These are phyloP conservation scores for Bombus pyrosoma DNA, from an alignment of 1,140 invertebrate species.

Conservation along the genomic window DNA sequence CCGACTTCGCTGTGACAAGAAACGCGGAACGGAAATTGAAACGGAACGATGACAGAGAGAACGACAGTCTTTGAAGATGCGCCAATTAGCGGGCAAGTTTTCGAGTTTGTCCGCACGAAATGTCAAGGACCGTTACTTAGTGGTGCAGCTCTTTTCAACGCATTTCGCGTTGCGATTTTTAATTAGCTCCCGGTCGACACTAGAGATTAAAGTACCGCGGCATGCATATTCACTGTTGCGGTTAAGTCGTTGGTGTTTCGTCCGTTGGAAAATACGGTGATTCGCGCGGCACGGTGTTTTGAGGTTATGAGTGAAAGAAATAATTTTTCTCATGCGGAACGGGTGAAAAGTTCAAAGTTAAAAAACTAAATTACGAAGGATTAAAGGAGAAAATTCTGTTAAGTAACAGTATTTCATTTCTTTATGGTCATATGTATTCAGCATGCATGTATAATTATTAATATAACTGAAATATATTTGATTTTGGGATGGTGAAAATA, in stretches of 20 bases:
- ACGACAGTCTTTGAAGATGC: conserved; percentile 54
- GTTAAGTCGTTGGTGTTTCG: conserved; percentile 9
- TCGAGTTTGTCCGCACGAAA: conserved; percentile 33
- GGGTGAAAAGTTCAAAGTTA: not conserved
- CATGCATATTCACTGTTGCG: conserved; percentile 10
- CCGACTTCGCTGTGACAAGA: not conserved
- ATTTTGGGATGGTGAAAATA: not conserved
- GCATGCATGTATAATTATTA: not conserved
- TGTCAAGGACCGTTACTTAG: conserved; percentile 15
- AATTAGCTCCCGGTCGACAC: conserved; percentile 50
- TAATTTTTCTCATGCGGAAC: not conserved
- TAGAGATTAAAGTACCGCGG: conserved; percentile 33
- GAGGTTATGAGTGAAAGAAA: not conserved
- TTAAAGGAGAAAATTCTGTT: not conserved
- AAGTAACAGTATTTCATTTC: not conserved
- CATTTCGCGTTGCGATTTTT: conserved; percentile 46
- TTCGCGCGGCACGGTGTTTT: not conserved
- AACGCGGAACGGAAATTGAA: conserved; percentile 10
- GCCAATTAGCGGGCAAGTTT: conserved; percentile 58
- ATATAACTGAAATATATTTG: not conserved
- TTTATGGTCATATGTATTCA: not conserved
- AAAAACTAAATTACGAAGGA: not conserved
- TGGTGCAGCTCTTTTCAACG: conserved; percentile 38
- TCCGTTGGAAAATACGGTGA: conserved; percentile 14
- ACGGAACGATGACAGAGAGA: not conserved